Percentiles rank a stretch among this genome's conserved stretches.
phyloP scores from a whole-genome alignment of 1,140 invertebrate genomes.

The Gonatopus flavifemur region DNA sequence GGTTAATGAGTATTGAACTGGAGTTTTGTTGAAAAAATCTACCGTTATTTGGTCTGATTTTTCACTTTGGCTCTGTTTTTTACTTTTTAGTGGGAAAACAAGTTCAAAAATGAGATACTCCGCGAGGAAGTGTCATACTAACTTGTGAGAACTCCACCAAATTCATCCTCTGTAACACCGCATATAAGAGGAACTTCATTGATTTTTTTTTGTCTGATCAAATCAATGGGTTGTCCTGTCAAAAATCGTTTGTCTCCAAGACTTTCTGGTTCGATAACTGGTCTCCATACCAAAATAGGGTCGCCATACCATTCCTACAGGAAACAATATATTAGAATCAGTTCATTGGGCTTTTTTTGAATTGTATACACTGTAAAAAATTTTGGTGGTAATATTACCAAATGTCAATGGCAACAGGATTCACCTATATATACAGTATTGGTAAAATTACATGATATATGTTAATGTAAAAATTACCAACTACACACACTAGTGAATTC shows the following conservation, averaged over 20 bases:
- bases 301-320: conserved; percentile 61
- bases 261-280: conserved; percentile 67
- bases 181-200: conserved; percentile 65
- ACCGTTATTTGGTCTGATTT: neutral
- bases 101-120: no score
- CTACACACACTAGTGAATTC: no score
- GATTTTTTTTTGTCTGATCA: conserved; percentile 61
- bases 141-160: conserved; percentile 50
- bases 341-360: conserved; percentile 14
- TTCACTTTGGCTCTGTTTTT: neutral
- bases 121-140: conserved; percentile 58
- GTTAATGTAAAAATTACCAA: no score
- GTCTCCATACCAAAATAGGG: conserved; percentile 64
- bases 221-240: conserved; percentile 58
- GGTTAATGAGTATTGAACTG: neutral
- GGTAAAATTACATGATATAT: no score
- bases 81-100: no score
- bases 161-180: conserved; percentile 67
- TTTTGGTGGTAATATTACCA: no score
- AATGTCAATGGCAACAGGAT: no score
- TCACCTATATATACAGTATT: no score
- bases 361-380: no score
- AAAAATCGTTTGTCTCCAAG: conserved; percentile 66
- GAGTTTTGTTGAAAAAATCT: neutral
- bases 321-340: conserved; percentile 53